phyloP scores from a whole-genome alignment of 2,113 vertebrate species.

The Petromus typicus region DNA sequence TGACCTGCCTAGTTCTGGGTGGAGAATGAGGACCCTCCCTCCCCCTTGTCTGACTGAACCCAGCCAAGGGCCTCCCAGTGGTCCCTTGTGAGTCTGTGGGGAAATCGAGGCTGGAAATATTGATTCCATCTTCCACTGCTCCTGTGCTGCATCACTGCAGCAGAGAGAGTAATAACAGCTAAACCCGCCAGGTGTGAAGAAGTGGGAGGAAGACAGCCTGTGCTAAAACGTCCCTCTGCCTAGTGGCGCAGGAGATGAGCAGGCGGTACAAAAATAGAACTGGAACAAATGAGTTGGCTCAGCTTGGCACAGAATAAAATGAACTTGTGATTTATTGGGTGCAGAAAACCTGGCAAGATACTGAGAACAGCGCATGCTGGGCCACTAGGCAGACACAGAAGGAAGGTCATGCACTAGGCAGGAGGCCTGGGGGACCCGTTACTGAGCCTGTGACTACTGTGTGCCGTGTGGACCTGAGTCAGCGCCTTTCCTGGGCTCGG shows the following conservation, averaged over 20 bases:
- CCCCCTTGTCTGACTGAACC: background rate
- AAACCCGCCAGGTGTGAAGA: slow-evolving; percentile 22
- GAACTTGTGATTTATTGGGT: slow-evolving; percentile 16
- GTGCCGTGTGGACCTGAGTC: background rate
- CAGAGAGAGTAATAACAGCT: background rate
- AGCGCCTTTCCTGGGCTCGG: background rate
- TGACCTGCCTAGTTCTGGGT: background rate
- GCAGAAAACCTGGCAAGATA: background rate
- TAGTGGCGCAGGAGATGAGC: background rate
- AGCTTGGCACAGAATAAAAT: background rate
- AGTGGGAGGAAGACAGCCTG: slow-evolving; percentile 31
- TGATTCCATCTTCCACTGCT: background rate
- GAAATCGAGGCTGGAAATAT: background rate
- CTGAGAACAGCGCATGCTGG: background rate
- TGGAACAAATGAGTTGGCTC: slow-evolving; percentile 17
- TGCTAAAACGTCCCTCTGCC: background rate
- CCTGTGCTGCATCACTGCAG: slow-evolving; percentile 5
- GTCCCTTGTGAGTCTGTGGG: background rate
- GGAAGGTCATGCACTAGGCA: background rate
- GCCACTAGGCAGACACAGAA: background rate
- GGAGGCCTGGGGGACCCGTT: background rate
- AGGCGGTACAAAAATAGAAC: slow-evolving; percentile 32
- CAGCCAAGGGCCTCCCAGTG: background rate
- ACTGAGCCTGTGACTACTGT: background rate
- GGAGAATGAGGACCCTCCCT: background rate